phyloP scores from a whole-genome alignment of 2,113 vertebrate species.

The Pimephales promelas region DNA sequence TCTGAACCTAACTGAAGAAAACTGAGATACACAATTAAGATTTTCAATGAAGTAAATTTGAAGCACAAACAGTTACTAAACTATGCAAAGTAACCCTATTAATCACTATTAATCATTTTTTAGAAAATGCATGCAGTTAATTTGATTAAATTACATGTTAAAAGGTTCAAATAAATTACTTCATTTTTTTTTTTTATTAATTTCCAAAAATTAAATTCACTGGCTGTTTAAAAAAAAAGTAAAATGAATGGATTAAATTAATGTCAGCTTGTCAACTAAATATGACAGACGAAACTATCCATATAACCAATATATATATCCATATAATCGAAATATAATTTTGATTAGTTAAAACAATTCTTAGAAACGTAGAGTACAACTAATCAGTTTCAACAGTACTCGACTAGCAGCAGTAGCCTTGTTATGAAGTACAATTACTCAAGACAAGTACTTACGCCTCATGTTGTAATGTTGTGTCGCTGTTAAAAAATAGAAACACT shows the following conservation, averaged over 20 bases:
- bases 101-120: background rate
- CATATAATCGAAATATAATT: too few species aligned
- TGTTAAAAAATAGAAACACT: background rate
- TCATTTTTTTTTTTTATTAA: too few species aligned
- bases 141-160: background rate
- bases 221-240: background rate
- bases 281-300: too few species aligned
- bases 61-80: background rate
- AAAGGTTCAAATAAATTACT: background rate
- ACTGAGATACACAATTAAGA: background rate
- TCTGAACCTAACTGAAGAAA: background rate
- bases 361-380: background rate
- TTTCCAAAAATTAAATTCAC: background rate
- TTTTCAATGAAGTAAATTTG: background rate
- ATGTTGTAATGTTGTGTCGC: background rate
- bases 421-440: background rate
- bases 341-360: background rate
- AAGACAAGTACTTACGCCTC: background rate
- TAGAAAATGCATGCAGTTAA: background rate
- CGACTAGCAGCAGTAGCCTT: background rate
- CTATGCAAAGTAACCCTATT: background rate
- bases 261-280: background rate
- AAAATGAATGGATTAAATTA: background rate
- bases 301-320: too few species aligned
- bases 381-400: background rate